A percentile compares a stretch with the other conserved stretches of the same genome.
Evolutionary conservation across 2,888 invertebrate species (phyloP).

Genomic region (Phaedon cochleariae): DNA sequence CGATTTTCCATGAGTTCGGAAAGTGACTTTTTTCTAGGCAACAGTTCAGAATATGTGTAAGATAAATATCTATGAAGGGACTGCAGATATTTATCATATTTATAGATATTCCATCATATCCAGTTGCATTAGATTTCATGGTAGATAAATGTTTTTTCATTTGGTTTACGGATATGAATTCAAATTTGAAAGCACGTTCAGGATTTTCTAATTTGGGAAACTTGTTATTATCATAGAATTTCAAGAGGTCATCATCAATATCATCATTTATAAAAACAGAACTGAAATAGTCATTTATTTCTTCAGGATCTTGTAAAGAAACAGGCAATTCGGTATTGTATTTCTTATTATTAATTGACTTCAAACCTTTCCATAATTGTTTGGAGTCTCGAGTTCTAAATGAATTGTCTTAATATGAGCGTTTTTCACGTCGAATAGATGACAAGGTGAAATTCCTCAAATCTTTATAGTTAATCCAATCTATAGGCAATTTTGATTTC

Average conservation of each 20-base stretch:
- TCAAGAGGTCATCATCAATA: neutral
- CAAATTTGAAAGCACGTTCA: slow-evolving; percentile 17
- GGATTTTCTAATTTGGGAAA: slow-evolving; percentile 5
- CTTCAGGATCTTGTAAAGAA: too few relatives aligned
- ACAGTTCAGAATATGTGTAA: too few relatives aligned
- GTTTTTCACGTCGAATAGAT: neutral
- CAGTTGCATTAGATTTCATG: too few relatives aligned
- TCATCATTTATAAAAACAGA: neutral
- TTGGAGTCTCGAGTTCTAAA: neutral
- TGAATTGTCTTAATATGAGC: neutral
- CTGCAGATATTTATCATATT: too few relatives aligned
- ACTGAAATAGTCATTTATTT: too few relatives aligned
- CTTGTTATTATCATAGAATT: neutral
- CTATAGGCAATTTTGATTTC: neutral
- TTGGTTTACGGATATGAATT: too few relatives aligned
- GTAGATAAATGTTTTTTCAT: too few relatives aligned
- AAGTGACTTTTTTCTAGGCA: too few relatives aligned
- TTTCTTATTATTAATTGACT: neutral
- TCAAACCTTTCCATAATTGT: neutral
- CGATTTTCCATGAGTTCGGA: too few relatives aligned
- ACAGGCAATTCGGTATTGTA: neutral
- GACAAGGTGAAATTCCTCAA: slow-evolving; percentile 2
- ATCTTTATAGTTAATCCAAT: neutral
- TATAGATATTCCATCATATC: too few relatives aligned
- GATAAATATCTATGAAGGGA: too few relatives aligned